A percentile compares a stretch with the other conserved stretches of the same genome.
Conservation (phyloP, 2,797 vertebrate species). For the Margarornis squamiger region DNA sequence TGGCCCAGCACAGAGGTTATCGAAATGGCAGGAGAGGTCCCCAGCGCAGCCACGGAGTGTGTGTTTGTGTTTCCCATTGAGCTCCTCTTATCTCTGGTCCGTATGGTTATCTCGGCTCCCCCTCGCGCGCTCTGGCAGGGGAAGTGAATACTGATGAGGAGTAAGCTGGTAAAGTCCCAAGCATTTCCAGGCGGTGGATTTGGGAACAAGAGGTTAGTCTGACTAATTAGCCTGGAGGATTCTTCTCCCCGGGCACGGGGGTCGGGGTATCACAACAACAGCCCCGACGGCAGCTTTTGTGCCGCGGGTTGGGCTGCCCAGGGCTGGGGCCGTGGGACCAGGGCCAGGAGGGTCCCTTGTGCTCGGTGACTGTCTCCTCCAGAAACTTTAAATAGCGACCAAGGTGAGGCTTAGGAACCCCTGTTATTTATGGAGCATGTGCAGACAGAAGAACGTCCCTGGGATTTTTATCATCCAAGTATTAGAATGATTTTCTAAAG, state of each 20-base stretch:
- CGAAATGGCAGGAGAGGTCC: neutral
- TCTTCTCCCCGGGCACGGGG: neutral
- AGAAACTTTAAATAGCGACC: rapidly evolving
- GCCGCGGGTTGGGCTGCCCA: neutral
- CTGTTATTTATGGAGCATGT: rapidly evolving
- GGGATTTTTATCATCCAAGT: neutral
- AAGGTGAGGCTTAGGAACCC: neutral
- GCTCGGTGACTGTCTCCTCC: neutral
- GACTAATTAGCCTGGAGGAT: conserved; percentile 18
- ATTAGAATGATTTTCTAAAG: neutral
- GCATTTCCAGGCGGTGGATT: neutral
- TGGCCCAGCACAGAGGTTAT: neutral
- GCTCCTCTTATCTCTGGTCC: conserved; percentile 5
- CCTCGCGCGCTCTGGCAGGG: neutral
- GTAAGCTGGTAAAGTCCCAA: neutral
- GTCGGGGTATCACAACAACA: neutral
- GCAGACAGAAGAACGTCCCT: neutral
- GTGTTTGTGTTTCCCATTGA: neutral
- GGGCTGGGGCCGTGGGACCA: rapidly evolving
- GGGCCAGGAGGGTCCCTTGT: neutral
- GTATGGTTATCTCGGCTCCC: neutral
- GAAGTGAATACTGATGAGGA: neutral
- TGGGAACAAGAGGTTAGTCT: neutral
- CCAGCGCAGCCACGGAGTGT: neutral
- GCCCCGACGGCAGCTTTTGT: neutral